Evolutionary conservation across 2,888 invertebrate genomes (phyloP), one percentile per base, ranked within the genome.

Genomic region (Heliconius erato): DNA sequence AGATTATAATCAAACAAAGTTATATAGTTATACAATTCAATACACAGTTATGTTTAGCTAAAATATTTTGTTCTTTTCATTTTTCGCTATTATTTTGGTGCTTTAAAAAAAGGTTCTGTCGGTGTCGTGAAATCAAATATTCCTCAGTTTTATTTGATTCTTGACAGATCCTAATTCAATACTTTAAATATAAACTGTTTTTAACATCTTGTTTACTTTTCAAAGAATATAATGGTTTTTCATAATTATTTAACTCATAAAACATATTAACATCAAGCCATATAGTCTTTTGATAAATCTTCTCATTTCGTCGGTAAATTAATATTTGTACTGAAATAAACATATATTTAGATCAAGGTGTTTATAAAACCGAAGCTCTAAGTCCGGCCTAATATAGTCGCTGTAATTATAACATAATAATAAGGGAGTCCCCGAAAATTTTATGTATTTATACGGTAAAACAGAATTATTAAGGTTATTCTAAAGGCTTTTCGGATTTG

Each of bases 381-480:
- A 59, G 32, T 35, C n/a, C 35, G 3, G 23, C 23, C 74, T 16
- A n/a, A 28, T 74, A 32, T 74, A 74, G 19, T 28, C 12, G 12
- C 28, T 54, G 54, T 28, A 74, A 59, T 12, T 12, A 23, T 74
- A 59, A 59, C n/a, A 72, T 72, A 32, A 54, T 28, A 74, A 23
- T 54, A 54, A 59, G 32, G 28, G 59, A 26, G 11, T 40, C 40
- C 40, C 11, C 12, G 74, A 74, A n/a, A 74, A 54, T 74, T 9
- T 12, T 2, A 74, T 54, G 28, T 74, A 40, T 74, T 26, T 54
- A 28, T 28, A 74, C 11, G 28, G 19, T 28, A 54, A 28, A 74
- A 74, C 26, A 54, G 23, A 74, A 74, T 74, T 74, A 49, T 74
- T 74, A 74, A 28, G 16, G 7, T 54, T 26, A 74, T 74, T 49